Percentiles rank a stretch among this genome's conserved stretches.
phyloP scores from a whole-genome alignment of 2,113 vertebrate genomes.

The Acanthisitta chloris region DNA sequence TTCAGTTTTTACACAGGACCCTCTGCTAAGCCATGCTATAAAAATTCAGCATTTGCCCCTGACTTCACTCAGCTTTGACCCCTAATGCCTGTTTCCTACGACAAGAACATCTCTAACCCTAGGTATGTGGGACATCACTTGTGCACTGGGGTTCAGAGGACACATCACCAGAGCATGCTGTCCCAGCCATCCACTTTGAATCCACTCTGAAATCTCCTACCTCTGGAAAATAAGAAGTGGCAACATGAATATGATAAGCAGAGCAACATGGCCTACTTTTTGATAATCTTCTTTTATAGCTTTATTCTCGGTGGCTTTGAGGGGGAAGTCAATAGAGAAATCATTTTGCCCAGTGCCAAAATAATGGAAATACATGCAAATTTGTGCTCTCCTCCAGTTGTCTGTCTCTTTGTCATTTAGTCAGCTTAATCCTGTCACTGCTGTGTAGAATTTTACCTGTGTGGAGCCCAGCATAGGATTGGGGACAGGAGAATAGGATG shows the following conservation, averaged over 20 bases:
- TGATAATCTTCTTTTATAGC: slow-evolving; percentile 11
- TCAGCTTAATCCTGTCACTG: not conserved
- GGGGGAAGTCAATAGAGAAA: not conserved
- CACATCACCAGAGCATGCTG: not conserved
- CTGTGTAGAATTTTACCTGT: not conserved
- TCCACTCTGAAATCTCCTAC: not conserved
- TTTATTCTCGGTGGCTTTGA: not conserved
- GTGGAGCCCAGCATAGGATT: not conserved
- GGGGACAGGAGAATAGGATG: not conserved
- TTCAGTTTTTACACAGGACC: not conserved
- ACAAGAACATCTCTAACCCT: not conserved
- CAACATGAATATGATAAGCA: slow-evolving; percentile 12
- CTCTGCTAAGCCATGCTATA: not conserved
- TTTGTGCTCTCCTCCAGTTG: not conserved
- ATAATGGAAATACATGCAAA: not conserved
- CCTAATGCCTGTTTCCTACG: not conserved
- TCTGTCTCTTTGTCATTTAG: not conserved
- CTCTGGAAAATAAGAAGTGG: slow-evolving; percentile 24
- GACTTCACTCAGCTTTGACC: not conserved
- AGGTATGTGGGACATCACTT: not conserved
- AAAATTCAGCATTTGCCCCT: not conserved
- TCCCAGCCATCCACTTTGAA: not conserved
- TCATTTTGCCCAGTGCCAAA: not conserved
- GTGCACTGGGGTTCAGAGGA: not conserved
- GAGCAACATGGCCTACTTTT: slow-evolving; percentile 24